A percentile compares a stretch with the other conserved stretches of the same genome.
phyloP scores from a whole-genome alignment of 2,888 invertebrate species.

The Furcula furcula region DNA sequence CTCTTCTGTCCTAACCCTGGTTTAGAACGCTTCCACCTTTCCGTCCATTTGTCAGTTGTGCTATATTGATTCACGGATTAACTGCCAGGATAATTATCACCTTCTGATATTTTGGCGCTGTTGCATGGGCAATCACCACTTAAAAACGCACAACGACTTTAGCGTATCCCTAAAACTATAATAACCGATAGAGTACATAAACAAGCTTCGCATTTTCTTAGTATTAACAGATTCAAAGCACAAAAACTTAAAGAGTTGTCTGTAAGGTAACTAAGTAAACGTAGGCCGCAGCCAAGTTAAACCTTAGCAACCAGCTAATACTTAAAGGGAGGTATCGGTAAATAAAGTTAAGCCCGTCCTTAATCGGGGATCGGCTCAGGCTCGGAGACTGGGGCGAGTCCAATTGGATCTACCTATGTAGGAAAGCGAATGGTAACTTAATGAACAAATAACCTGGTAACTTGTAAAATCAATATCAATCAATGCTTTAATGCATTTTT shows the following conservation, averaged over 20 bases:
- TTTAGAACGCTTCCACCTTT: too few species aligned
- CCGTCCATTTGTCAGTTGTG: too few species aligned
- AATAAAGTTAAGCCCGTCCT: conserved; percentile 40
- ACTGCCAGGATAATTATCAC: too few species aligned
- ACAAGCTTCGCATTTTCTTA: too few species aligned
- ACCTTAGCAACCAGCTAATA: conserved; percentile 19
- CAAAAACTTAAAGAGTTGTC: conserved; percentile 10
- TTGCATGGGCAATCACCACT: too few species aligned
- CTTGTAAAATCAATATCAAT: neutral
- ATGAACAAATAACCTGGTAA: conserved; percentile 2
- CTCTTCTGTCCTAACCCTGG: too few species aligned
- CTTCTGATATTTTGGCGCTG: too few species aligned
- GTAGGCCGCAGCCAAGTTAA: conserved; percentile 19
- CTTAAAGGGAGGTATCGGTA: conserved; percentile 30
- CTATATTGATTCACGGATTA: too few species aligned
- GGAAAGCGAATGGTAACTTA: conserved; percentile 5
- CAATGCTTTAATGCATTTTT: neutral
- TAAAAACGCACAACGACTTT: too few species aligned
- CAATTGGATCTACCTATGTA: conserved; percentile 19
- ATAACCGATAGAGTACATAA: too few species aligned
- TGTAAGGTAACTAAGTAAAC: conserved; percentile 14
- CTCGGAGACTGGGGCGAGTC: conserved; percentile 12
- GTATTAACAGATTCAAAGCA: neutral
- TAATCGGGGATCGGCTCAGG: conserved; percentile 35
- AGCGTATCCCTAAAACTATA: too few species aligned